These are phyloP conservation scores for Drosophila nikananu DNA, from an alignment of 1,140 invertebrate species.

Conservation along the genomic window DNA sequence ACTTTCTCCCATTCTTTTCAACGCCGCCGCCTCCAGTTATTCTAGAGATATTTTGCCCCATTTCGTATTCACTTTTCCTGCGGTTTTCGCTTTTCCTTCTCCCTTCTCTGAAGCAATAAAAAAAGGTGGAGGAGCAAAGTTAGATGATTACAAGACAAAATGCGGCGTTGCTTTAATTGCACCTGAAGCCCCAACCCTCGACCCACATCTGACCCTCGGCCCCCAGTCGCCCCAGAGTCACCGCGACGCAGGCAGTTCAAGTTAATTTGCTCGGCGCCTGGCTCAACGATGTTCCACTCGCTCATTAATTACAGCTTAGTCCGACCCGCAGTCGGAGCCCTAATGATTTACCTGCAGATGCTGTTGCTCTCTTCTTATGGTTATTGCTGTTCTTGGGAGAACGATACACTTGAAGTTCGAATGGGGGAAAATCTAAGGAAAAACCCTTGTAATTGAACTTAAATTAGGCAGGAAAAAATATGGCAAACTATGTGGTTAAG, in stretches of 20 bases:
- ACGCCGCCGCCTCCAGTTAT: not conserved
- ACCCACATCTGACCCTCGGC: conserved; percentile 7
- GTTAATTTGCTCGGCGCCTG: conserved; percentile 70
- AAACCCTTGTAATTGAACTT: not conserved
- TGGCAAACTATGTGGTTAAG: not conserved
- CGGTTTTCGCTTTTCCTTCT: conserved; percentile 18
- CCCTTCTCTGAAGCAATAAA: conserved; percentile 10
- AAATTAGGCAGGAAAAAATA: not conserved
- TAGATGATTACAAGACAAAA: conserved; percentile 69
- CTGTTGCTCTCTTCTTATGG: conserved; percentile 21
- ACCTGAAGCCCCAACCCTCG: conserved; percentile 49
- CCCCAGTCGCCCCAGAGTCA: not conserved
- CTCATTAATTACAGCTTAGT: conserved; percentile 81
- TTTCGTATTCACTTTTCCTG: conserved; percentile 24
- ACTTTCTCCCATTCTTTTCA: not conserved
- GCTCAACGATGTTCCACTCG: conserved; percentile 69
- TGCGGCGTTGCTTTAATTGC: conserved; percentile 71
- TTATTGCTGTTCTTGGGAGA: conserved; percentile 18
- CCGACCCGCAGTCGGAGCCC: conserved; percentile 43
- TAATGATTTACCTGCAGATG: conserved; percentile 75
- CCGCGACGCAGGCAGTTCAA: conserved; percentile 53
- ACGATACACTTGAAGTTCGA: conserved; percentile 9
- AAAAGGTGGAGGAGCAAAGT: conserved; percentile 25
- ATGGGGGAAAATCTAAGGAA: not conserved
- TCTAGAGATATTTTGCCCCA: conserved; percentile 10